Percentiles rank a stretch among this genome's conserved stretches.
phyloP scores from a whole-genome alignment of 2,113 vertebrate genomes.

The Takifugu flavidus region DNA sequence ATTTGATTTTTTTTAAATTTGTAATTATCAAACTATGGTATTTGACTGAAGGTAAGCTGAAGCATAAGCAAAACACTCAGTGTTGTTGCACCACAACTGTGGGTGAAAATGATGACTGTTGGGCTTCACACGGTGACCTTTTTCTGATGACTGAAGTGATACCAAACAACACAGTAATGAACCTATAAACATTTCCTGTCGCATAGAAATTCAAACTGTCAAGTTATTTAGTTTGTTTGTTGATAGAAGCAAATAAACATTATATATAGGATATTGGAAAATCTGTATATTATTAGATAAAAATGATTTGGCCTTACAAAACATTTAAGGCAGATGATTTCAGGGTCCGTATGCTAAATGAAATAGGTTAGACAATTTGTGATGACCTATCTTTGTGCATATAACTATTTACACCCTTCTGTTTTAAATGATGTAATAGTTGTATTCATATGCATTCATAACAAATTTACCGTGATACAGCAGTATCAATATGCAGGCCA shows the following conservation, averaged over 20 bases:
- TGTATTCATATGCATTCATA: background rate
- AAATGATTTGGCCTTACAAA: background rate
- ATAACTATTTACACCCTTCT: no score
- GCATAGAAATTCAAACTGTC: background rate
- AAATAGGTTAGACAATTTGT: no score
- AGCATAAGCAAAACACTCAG: background rate
- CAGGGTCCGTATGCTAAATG: no score
- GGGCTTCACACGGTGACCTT: constrained; percentile 30
- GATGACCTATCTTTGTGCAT: no score
- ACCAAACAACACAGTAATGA: background rate
- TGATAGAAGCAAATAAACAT: no score
- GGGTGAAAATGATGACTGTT: constrained; percentile 19
- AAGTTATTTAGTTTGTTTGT: background rate
- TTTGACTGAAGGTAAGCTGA: constrained; percentile 3
- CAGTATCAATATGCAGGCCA: no score
- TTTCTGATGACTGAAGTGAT: background rate
- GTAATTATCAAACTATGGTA: background rate
- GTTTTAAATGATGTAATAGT: no score
- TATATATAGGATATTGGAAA: no score
- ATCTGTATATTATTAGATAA: background rate
- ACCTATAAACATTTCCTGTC: constrained; percentile 19
- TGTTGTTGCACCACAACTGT: constrained; percentile 17
- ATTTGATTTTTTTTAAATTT: background rate
- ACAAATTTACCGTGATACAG: background rate
- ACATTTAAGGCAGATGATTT: no score